Evolutionary conservation across 2,888 invertebrate genomes (phyloP).

Genomic region (Idaea aversata): DNA sequence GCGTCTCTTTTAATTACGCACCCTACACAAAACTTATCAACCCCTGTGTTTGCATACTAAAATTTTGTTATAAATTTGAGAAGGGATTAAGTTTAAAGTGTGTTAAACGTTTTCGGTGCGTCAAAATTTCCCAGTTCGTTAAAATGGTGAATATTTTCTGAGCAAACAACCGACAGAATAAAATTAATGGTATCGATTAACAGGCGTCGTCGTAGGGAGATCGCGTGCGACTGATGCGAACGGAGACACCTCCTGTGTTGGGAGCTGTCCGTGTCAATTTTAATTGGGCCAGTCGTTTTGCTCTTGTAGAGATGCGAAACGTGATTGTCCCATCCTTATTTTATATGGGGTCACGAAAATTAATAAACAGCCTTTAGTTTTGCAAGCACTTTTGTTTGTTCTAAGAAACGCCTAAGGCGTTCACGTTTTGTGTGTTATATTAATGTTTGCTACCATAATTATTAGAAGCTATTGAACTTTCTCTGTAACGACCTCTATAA

Average conservation of each 20-base stretch:
- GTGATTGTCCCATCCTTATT: constrained; percentile 65
- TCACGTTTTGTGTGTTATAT: neutral
- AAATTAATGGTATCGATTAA: constrained; percentile 77
- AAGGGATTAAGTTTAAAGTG: constrained; percentile 20
- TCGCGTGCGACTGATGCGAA: constrained; percentile 73
- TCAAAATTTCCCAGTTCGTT: constrained; percentile 43
- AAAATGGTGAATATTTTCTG: constrained; percentile 61
- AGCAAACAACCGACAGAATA: constrained; percentile 60
- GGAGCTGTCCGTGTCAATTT: constrained; percentile 74
- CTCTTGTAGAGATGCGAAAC: constrained; percentile 59
- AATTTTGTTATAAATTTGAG: constrained; percentile 11
- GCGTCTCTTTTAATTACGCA: constrained; percentile 79
- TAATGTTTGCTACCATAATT: constrained; percentile 3
- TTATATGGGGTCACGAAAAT: constrained; percentile 67
- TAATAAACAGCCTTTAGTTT: constrained; percentile 32
- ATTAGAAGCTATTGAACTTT: neutral
- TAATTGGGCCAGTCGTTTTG: constrained; percentile 74
- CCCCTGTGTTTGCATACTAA: constrained; percentile 39
- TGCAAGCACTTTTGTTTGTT: constrained; percentile 17
- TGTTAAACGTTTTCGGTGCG: constrained; percentile 23
- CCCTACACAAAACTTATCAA: constrained; percentile 69
- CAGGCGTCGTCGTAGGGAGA: constrained; percentile 57
- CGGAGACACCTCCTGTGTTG: constrained; percentile 56
- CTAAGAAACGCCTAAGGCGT: constrained; percentile 18
- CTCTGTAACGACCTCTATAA: neutral